A percentile compares a stretch with the other conserved stretches of the same genome.
Conservation (phyloP, 2,888 invertebrate species). For the Amaurobius ferox region DNA sequence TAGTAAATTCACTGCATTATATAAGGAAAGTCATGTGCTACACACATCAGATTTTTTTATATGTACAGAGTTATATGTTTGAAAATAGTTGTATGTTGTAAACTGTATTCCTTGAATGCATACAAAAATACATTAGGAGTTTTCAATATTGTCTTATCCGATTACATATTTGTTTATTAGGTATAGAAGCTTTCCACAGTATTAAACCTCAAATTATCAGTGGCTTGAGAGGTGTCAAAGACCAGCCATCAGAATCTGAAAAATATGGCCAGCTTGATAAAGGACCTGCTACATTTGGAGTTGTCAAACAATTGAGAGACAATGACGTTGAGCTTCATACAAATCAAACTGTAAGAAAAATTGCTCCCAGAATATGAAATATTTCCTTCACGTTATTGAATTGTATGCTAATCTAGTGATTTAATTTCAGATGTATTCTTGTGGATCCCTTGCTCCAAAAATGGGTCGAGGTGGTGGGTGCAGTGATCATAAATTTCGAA, state of each 20-base stretch:
- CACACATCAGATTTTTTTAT: too few relatives aligned
- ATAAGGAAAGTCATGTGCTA: too few relatives aligned
- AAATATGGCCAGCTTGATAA: slow-evolving; percentile 77
- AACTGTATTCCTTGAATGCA: too few relatives aligned
- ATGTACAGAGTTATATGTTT: too few relatives aligned
- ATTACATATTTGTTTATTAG: slow-evolving; percentile 74
- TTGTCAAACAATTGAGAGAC: slow-evolving; percentile 79
- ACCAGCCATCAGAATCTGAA: slow-evolving; percentile 78
- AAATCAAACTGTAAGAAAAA: slow-evolving; percentile 77
- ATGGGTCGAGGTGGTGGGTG: slow-evolving; percentile 79
- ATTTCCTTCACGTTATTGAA: too few relatives aligned
- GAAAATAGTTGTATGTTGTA: too few relatives aligned
- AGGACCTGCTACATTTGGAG: slow-evolving; percentile 79
- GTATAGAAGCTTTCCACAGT: slow-evolving; percentile 77
- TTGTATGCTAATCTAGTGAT: too few relatives aligned
- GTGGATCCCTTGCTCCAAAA: slow-evolving; percentile 80
- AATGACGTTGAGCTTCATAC: slow-evolving; percentile 79
- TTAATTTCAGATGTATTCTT: slow-evolving; percentile 79
- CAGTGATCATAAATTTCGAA: slow-evolving; percentile 79
- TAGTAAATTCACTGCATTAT: too few relatives aligned
- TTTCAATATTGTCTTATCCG: too few relatives aligned
- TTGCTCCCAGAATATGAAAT: too few relatives aligned
- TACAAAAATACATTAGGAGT: too few relatives aligned
- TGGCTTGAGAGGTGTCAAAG: slow-evolving; percentile 78
- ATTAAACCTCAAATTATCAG: slow-evolving; percentile 77